Evolutionary conservation across 2,113 vertebrate genomes (phyloP).

Genomic region (Brachionichthys hirsutus): DNA sequence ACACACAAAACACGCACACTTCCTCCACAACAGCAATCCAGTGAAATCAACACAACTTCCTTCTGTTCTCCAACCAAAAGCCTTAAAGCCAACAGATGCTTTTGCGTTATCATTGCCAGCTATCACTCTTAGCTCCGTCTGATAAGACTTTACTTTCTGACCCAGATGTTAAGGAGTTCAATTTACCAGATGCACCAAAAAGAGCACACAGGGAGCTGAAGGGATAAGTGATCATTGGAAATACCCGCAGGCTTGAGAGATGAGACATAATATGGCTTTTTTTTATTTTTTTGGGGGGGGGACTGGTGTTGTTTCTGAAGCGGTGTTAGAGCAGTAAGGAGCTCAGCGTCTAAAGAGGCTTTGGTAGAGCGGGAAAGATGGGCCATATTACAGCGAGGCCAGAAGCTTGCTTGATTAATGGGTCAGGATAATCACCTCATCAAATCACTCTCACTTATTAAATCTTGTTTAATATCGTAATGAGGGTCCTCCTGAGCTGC

Average conservation of each 20-base stretch:
- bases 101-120: constrained; percentile 63
- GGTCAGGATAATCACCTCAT: constrained; percentile 93
- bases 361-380: constrained; percentile 84
- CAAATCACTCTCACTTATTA: constrained; percentile 99
- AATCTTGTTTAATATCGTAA: constrained; percentile 99
- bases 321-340: constrained; percentile 88
- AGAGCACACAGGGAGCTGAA: constrained; percentile 51
- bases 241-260: constrained; percentile 57
- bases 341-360: constrained; percentile 94
- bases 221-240: constrained; percentile 64
- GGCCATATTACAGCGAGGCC: constrained; percentile 89
- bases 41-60: constrained; percentile 56
- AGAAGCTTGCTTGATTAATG: constrained; percentile 98
- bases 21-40: constrained; percentile 45
- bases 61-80: constrained; percentile 72
- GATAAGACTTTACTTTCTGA: constrained; percentile 73
- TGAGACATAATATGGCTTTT: constrained; percentile 62
- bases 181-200: constrained; percentile 70
- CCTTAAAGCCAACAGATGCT: constrained; percentile 71
- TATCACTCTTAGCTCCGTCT: constrained; percentile 63
- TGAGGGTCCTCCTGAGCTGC: constrained; percentile 96
- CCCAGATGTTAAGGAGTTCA: constrained; percentile 76
- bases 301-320: constrained; percentile 72
- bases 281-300: too few species aligned
- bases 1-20: constrained; percentile 10